Evolutionary conservation across 2,797 vertebrate species (phyloP).

Genomic region (Acropternis orthonyx): DNA sequence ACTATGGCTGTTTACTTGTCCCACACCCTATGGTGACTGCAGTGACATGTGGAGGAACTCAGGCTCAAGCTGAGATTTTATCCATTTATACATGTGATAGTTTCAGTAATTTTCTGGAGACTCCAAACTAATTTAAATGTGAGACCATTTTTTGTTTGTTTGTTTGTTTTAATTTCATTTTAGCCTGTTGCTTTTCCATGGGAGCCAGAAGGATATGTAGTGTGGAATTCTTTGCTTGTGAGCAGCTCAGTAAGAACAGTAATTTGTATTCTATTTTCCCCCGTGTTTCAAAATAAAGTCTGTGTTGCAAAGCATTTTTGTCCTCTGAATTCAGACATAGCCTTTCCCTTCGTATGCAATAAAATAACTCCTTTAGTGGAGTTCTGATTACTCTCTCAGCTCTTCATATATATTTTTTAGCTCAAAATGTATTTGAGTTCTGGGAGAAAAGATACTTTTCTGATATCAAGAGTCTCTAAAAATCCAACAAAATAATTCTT

Average conservation of each 20-base stretch:
- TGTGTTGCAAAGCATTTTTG: not conserved
- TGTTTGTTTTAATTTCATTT: not conserved
- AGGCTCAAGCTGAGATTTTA: not conserved
- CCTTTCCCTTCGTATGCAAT: not conserved
- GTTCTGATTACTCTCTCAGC: not conserved
- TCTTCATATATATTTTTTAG: not conserved
- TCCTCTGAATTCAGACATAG: not conserved
- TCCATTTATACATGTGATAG: not conserved
- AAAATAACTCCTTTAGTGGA: not conserved
- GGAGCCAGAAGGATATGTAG: not conserved
- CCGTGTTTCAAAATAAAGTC: not conserved
- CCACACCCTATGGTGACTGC: not conserved
- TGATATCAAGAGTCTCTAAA: rapidly evolving
- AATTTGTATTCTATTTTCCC: not conserved
- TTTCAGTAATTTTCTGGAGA: not conserved
- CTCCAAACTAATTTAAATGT: not conserved
- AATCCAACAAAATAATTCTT: not conserved
- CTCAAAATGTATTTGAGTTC: not conserved
- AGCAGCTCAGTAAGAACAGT: not conserved
- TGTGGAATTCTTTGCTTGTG: not conserved
- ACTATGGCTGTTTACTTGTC: not conserved
- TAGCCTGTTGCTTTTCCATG: not conserved
- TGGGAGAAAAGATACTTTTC: not conserved
- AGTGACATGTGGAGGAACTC: not conserved
- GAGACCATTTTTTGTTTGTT: not conserved